Base-by-base conservation (phyloP, 2,888 invertebrate species). In the Melinaea marsaeus region DNA sequence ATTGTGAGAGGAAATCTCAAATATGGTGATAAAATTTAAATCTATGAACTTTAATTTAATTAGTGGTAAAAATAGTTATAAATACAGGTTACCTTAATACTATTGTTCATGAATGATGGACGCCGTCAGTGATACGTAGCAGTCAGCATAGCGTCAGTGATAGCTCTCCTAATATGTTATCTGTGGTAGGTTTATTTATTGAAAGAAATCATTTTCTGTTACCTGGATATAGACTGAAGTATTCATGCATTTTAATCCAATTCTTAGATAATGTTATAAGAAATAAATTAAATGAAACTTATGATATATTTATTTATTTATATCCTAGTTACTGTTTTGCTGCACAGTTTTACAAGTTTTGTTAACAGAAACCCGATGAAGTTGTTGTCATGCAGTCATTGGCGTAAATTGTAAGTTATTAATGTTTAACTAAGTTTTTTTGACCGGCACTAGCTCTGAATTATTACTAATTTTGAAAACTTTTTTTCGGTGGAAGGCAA, bases 11-110 rank as follows among this genome's bases (percentile, higher is more conserved):
- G 80, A 45, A 84, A 82, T 70, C 76, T 83, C 3, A 88, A 87
- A 75, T 90, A 90, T 75, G 90, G 90, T 80, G 90, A 90, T 73
- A 88, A 88, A 85, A 81, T 86, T 73, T 85, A 76, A 81, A 74
- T 57, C 66, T 75, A 72, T 77, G 72, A 71, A 79, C 75, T 75
- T 74, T 75, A 71, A 69, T 68, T 67, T 72, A 71, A 62, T 74
- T 69, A 70, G 72, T 75, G 68, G 67, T 75, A 76, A 72, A 68
- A 73, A 72, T 71, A 66, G 71, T 61, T 74, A 63, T 74, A 73
- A 63, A 67, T 72, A 74, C 70, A 68, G 72, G 80, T 84, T 83
- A 82, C 79, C 74, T 75, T 79, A 79, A 74, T 72, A 76, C 73
- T 79, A 75, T 73, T 37, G 59, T 47, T 46, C 62, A 51, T 42